phyloP scores from a whole-genome alignment of 2,113 vertebrate genomes.

The Odontesthes bonariensis region DNA sequence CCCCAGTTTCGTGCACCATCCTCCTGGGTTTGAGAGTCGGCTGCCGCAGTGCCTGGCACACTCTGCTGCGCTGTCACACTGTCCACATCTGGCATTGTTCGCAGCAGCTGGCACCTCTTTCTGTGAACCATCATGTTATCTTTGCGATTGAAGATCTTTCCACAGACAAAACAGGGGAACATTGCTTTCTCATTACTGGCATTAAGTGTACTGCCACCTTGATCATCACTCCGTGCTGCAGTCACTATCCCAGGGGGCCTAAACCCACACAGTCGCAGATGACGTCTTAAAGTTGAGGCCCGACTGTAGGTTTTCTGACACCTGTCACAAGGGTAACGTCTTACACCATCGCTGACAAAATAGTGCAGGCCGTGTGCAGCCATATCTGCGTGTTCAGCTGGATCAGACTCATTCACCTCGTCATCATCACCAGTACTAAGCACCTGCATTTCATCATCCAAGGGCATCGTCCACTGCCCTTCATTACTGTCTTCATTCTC shows the following conservation, averaged over 20 bases:
- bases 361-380: conserved; percentile 49
- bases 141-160: conserved; percentile 79
- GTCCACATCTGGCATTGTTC: conserved; percentile 13
- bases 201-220: conserved; percentile 14
- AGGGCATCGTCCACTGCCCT: conserved; percentile 79
- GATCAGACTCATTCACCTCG: conserved; percentile 22
- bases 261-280: conserved; percentile 76
- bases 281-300: conserved; percentile 76
- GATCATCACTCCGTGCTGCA: conserved; percentile 1
- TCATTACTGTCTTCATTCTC: conserved; percentile 38
- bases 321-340: conserved; percentile 77
- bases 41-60: conserved; percentile 13
- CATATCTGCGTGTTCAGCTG: conserved; percentile 20
- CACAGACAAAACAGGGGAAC: conserved; percentile 80
- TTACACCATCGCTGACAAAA: conserved; percentile 71
- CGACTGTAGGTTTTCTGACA: conserved; percentile 83
- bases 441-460: conserved; percentile 78
- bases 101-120: conserved; percentile 71
- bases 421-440: conserved; percentile 42
- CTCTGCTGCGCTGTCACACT: conserved; percentile 31
- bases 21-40: conserved; percentile 36
- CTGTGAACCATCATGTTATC: conserved; percentile 81
- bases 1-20: conserved; percentile 76
- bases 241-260: conserved; percentile 52
- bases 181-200: conserved; percentile 54